Percentiles rank a stretch among this genome's conserved stretches.
phyloP scores from a whole-genome alignment of 2,888 invertebrate genomes.

The Leptothorax acervorum region DNA sequence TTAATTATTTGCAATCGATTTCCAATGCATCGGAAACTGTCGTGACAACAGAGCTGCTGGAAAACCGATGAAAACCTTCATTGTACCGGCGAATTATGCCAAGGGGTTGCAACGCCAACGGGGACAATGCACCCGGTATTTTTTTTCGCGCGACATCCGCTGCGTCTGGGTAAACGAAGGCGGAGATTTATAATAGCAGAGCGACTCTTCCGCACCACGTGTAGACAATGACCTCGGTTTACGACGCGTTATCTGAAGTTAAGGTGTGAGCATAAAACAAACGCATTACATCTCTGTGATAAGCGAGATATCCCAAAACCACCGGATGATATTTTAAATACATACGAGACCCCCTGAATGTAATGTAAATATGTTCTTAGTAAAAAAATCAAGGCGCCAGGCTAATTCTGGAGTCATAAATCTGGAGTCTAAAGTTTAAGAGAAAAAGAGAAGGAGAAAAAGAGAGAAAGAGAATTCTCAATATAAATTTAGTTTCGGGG shows the following conservation, averaged over 20 bases:
- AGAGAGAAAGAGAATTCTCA: background rate
- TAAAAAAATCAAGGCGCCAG: background rate
- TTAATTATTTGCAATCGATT: conserved; percentile 53
- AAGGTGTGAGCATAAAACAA: background rate
- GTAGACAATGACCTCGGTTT: conserved; percentile 47
- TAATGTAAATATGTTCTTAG: background rate
- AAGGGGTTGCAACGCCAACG: background rate
- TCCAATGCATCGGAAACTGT: conserved; percentile 3
- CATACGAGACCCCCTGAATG: background rate
- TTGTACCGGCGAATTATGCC: background rate
- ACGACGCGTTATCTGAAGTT: conserved; percentile 29
- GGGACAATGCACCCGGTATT: conserved; percentile 15
- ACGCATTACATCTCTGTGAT: conserved; percentile 1
- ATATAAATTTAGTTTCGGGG: background rate
- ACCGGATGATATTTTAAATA: background rate
- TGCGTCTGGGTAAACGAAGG: conserved; percentile 40
- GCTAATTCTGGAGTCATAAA: background rate
- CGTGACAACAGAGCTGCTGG: background rate
- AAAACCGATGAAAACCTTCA: conserved; percentile 11
- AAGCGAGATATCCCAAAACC: background rate
- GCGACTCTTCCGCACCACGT: conserved; percentile 36
- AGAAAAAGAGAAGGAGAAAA: background rate
- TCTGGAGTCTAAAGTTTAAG: background rate
- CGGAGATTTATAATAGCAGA: conserved; percentile 31
- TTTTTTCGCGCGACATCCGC: background rate